Base-by-base conservation (phyloP, 1,140 invertebrate genomes). In the Apolygus lucorum region DNA sequence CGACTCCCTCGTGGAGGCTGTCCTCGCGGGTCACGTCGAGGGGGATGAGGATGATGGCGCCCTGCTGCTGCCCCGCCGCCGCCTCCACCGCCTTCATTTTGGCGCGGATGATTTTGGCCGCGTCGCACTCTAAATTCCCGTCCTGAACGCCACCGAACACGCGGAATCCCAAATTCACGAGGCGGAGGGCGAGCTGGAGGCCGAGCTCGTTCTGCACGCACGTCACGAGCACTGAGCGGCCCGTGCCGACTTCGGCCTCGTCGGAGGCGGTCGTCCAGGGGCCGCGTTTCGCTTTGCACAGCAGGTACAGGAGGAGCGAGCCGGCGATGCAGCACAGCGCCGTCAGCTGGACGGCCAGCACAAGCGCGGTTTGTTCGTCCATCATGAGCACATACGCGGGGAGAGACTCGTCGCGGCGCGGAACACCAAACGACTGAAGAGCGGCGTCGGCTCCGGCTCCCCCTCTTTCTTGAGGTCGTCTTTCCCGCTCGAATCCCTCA, bases 1-100 rank as follows among this genome's bases (percentile, higher is more conserved):
- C 85, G 17, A 90, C 87, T 2, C 89, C 88, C 78, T 89, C 88
- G 70, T 88, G 88, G 49, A 91, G 77, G 72, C 89, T 82, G 76
- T 92, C 90, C 78, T 92, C 90, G 25, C 89, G 82, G 0, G 89
- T 90, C 1, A 91, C 87, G 76, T 92, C 90, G 71, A 92, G 75
- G 52, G 87, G 86, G 71, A 92, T 78, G 1, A 88, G 86, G 52
- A 88, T 84, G 14, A 72, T 66, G 13, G 73, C 52, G 13, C 75
- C 72, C 34, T 49, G 34, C 8, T 8, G 8, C 13, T 68, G 27
- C 11, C 67, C 28, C 21, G 28, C 63, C 14, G 25, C 66, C 22
- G 76, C 79, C 74, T 82, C 78, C 2, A 80, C 74, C 27, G 83
- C 74, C 72, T 79, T 75, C 78, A 87, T 76, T 78, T 85, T 76